Evolutionary conservation across 2,113 vertebrate genomes (phyloP).

Genomic region (Silurus meridionalis): DNA sequence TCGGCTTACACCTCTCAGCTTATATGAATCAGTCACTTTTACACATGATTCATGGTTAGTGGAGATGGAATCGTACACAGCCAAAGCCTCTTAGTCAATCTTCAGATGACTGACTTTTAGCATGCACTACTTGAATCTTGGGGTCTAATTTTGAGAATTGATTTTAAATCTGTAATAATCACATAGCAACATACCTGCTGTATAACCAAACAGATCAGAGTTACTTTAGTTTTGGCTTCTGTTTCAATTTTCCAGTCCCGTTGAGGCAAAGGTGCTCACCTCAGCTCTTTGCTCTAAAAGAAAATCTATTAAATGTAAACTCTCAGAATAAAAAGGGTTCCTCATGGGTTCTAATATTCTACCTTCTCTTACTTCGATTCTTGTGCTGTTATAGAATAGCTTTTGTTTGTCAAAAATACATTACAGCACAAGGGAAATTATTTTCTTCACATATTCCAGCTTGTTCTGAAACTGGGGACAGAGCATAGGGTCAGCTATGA

Average conservation of each 20-base stretch:
- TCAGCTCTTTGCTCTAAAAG: neutral
- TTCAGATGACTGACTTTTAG: neutral
- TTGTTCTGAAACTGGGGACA: too few relatives aligned
- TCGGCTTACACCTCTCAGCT: conserved; percentile 2
- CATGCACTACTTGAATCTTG: neutral
- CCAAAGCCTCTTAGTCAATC: neutral
- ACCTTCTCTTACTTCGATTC: neutral
- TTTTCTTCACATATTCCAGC: too few relatives aligned
- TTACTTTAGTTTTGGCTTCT: neutral
- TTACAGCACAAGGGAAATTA: too few relatives aligned
- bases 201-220: neutral
- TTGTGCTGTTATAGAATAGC: too few relatives aligned
- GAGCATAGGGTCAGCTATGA: too few relatives aligned
- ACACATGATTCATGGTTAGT: neutral
- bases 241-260: neutral
- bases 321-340: neutral
- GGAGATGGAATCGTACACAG: neutral
- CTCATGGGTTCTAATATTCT: neutral
- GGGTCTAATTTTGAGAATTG: neutral
- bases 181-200: neutral
- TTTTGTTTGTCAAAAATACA: too few relatives aligned
- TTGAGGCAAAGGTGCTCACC: neutral
- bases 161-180: neutral
- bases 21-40: neutral
- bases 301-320: neutral